These are phyloP conservation scores for Chrysodeixis includens DNA, from an alignment of 2,888 invertebrate genomes.

Conservation along the genomic window DNA sequence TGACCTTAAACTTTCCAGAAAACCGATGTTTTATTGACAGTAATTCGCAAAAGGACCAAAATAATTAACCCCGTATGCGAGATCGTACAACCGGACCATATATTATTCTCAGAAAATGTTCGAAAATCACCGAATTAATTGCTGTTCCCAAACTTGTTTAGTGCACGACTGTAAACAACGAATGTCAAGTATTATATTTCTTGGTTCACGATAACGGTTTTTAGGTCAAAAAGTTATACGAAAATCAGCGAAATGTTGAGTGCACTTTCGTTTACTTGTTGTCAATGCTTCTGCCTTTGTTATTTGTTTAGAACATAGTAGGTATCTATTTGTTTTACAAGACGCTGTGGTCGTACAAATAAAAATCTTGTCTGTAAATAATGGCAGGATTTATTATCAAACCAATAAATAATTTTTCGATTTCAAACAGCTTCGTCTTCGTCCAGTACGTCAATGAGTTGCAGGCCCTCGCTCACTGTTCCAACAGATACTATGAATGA, in stretches of 20 bases:
- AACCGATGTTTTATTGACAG: constrained; percentile 79
- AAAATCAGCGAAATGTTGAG: no score
- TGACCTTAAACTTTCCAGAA: constrained; percentile 77
- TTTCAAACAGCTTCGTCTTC: constrained; percentile 71
- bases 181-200: constrained; percentile 28
- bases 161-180: constrained; percentile 43
- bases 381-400: constrained; percentile 36
- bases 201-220: constrained; percentile 18
- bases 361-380: constrained; percentile 22
- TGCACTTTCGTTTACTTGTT: no score
- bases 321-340: neutral
- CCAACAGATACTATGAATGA: constrained; percentile 81
- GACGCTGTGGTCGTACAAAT: no score
- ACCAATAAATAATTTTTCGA: constrained; percentile 27
- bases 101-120: constrained; percentile 64
- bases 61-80: constrained; percentile 76
- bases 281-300: no score
- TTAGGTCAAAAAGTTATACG: constrained; percentile 3
- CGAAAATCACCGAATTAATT: constrained; percentile 54
- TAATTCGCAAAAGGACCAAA: constrained; percentile 78
- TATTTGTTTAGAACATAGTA: no score
- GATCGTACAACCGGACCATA: constrained; percentile 61
- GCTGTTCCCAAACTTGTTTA: constrained; percentile 60
- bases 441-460: constrained; percentile 79
- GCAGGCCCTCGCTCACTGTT: constrained; percentile 74